Conservation (phyloP, 1,140 invertebrate species). For the Conopomorpha cramerella region DNA sequence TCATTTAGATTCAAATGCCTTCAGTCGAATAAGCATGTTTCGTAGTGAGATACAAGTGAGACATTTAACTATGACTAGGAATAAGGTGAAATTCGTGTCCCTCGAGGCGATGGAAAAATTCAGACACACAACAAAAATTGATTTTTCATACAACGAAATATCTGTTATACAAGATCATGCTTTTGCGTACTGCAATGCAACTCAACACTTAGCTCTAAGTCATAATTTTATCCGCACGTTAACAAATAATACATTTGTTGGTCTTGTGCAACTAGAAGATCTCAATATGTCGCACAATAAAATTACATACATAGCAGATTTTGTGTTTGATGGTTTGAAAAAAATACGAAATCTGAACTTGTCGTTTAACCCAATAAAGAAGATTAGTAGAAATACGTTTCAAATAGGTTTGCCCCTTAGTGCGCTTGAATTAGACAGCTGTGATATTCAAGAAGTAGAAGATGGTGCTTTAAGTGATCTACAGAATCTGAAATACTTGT, state of each 20-base stretch:
- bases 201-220: slow-evolving; percentile 43
- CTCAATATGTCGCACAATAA: slow-evolving; percentile 68
- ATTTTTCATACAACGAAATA: too few species aligned
- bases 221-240: slow-evolving; percentile 50
- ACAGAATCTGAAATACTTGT: slow-evolving; percentile 64
- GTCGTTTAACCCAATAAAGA: slow-evolving; percentile 67
- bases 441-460: slow-evolving; percentile 64
- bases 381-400: slow-evolving; percentile 66
- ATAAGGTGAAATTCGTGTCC: too few species aligned
- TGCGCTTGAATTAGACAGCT: slow-evolving; percentile 63
- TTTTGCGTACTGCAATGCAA: slow-evolving; percentile 33
- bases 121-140: too few species aligned
- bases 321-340: slow-evolving; percentile 66
- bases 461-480: slow-evolving; percentile 63
- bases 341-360: slow-evolving; percentile 69
- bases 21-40: slow-evolving; percentile 30
- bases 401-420: slow-evolving; percentile 65
- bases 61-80: too few species aligned
- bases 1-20: slow-evolving; percentile 29
- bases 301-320: slow-evolving; percentile 65
- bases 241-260: slow-evolving; percentile 64
- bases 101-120: too few species aligned
- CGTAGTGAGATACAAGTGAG: slow-evolving; percentile 28
- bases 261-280: slow-evolving; percentile 72
- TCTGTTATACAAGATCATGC: slow-evolving; percentile 44